Evolutionary conservation across 2,113 vertebrate species (phyloP).

Genomic region (Grammomys dolichurus): DNA sequence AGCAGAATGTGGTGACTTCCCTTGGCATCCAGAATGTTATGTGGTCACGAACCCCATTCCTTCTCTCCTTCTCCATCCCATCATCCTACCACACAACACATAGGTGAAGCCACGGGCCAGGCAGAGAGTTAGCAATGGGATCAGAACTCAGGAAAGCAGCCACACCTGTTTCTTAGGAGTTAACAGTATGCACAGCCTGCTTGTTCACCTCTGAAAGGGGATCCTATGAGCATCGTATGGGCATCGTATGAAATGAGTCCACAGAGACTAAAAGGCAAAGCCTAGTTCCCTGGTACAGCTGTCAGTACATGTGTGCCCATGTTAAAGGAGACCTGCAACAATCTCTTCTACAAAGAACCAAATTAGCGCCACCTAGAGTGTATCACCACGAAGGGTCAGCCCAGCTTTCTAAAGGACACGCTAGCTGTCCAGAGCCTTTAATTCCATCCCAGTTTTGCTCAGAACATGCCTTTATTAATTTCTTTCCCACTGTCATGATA

Average conservation of each 20-base stretch:
- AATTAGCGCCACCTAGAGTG: background rate
- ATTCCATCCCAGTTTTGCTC: background rate
- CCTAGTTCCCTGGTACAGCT: background rate
- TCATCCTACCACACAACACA: accelerated
- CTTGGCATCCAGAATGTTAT: background rate
- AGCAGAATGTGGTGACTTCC: background rate
- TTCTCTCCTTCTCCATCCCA: background rate
- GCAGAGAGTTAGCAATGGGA: background rate
- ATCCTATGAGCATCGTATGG: no score
- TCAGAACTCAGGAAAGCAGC: background rate
- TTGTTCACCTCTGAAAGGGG: accelerated
- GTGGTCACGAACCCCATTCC: accelerated
- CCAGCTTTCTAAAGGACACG: background rate
- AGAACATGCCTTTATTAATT: background rate
- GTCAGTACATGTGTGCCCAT: accelerated
- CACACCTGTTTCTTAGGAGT: background rate
- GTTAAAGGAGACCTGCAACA: accelerated
- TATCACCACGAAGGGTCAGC: accelerated
- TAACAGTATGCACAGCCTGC: accelerated
- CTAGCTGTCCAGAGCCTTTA: no score
- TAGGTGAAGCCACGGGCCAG: background rate
- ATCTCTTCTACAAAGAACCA: background rate
- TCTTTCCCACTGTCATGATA: background rate
- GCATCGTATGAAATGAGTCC: background rate
- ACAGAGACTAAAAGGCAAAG: background rate